Evolutionary conservation across 2,113 vertebrate species (phyloP).

Genomic region (Cyprinodon variegatus): DNA sequence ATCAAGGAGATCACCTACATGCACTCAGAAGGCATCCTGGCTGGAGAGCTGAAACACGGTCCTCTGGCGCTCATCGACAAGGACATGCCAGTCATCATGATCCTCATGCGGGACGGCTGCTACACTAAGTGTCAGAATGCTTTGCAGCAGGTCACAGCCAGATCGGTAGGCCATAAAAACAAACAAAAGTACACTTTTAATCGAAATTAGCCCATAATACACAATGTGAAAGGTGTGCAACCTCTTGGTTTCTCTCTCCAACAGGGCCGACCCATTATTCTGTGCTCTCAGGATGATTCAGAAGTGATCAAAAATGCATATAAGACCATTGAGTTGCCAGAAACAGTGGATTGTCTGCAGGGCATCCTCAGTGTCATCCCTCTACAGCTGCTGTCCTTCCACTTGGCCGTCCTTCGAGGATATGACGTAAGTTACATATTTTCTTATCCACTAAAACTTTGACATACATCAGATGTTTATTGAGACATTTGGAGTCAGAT

Average conservation of each 20-base stretch:
- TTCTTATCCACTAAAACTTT: background rate
- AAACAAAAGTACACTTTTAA: background rate
- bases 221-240: background rate
- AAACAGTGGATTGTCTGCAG: conserved; percentile 94
- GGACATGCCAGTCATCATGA: conserved; percentile 97
- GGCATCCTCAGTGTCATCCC: conserved; percentile 94
- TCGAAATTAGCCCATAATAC: background rate
- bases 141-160: conserved; percentile 91
- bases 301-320: conserved; percentile 89
- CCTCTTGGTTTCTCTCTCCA: conserved; percentile 4
- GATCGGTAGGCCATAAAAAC: conserved; percentile 82
- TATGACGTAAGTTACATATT: conserved; percentile 85
- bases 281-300: conserved; percentile 89
- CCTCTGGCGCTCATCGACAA: conserved; percentile 92
- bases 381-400: conserved; percentile 94
- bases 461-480: background rate
- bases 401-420: conserved; percentile 94
- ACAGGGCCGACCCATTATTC: conserved; percentile 94
- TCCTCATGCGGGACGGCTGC: conserved; percentile 94
- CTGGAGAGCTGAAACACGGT: conserved; percentile 95
- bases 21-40: conserved; percentile 97
- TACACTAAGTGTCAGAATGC: conserved; percentile 96
- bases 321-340: conserved; percentile 90
- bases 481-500: background rate
- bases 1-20: conserved; percentile 99